These are phyloP conservation scores for Ochropleura plecta DNA, from an alignment of 2,888 invertebrate species.

Conservation along the genomic window DNA sequence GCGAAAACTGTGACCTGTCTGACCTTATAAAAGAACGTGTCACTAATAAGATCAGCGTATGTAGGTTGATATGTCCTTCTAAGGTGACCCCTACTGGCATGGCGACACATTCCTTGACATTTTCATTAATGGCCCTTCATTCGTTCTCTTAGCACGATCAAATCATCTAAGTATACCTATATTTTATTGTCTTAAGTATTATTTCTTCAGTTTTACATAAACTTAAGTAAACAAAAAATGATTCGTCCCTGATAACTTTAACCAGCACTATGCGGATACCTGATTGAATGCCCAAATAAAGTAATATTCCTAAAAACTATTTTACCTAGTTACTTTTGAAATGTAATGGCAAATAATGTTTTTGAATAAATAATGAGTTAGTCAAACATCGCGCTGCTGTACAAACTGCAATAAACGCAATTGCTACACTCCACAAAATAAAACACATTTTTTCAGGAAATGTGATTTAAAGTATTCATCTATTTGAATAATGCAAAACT, in stretches of 20 bases:
- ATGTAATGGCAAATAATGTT: conserved; percentile 8
- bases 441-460: conserved; percentile 2
- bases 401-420: background rate
- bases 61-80: background rate
- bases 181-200: background rate
- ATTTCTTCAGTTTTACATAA: background rate
- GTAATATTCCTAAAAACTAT: background rate
- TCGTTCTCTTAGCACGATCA: conserved; percentile 5
- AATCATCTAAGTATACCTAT: background rate
- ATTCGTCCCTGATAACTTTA: background rate
- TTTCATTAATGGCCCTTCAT: background rate
- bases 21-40: conserved; percentile 18
- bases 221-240: background rate
- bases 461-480: conserved; percentile 2
- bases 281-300: background rate
- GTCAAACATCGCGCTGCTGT: background rate
- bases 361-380: conserved; percentile 15
- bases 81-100: background rate
- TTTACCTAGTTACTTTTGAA: background rate
- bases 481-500: conserved; percentile 6
- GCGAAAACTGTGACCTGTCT: conserved; percentile 24
- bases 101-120: background rate
- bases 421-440: background rate
- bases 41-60: conserved; percentile 28
- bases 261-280: background rate